A percentile compares a stretch with the other conserved stretches of the same genome.
Evolutionary conservation across 2,888 invertebrate genomes (phyloP).

Genomic region (Sinhomidia bicolor): DNA sequence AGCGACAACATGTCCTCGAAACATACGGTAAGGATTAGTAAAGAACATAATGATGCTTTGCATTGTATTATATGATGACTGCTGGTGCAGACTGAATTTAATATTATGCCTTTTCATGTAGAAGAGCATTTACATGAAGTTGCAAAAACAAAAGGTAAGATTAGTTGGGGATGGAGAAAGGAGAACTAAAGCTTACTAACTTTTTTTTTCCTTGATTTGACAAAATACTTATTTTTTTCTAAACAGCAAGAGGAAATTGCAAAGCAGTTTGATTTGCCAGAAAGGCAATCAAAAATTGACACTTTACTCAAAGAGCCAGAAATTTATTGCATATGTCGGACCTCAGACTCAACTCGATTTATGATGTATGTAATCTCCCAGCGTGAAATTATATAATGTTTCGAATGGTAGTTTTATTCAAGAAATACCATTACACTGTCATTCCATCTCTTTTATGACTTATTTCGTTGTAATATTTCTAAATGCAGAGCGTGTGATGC

Average conservation of each 20-base stretch:
- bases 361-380: slow-evolving; percentile 90
- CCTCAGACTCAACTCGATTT: slow-evolving; percentile 95
- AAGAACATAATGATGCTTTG: background rate
- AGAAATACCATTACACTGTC: too few relatives aligned
- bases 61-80: background rate
- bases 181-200: too few relatives aligned
- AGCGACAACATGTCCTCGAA: slow-evolving; percentile 37
- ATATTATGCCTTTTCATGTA: too few relatives aligned
- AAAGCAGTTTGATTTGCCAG: slow-evolving; percentile 93
- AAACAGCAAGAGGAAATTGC: slow-evolving; percentile 93
- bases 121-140: too few relatives aligned
- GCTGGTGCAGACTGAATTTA: too few relatives aligned
- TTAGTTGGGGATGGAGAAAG: too few relatives aligned
- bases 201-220: too few relatives aligned
- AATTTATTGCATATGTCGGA: slow-evolving; percentile 96
- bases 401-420: background rate
- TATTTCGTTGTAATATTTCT: background rate
- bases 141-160: too few relatives aligned
- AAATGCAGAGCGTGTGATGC: slow-evolving; percentile 93
- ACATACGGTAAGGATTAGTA: slow-evolving; percentile 47
- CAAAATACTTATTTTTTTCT: too few relatives aligned
- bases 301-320: slow-evolving; percentile 93
- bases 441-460: background rate
- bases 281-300: slow-evolving; percentile 94
- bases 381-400: slow-evolving; percentile 27